Conservation (phyloP, 2,888 invertebrate genomes). For the Diloba caeruleocephala region DNA sequence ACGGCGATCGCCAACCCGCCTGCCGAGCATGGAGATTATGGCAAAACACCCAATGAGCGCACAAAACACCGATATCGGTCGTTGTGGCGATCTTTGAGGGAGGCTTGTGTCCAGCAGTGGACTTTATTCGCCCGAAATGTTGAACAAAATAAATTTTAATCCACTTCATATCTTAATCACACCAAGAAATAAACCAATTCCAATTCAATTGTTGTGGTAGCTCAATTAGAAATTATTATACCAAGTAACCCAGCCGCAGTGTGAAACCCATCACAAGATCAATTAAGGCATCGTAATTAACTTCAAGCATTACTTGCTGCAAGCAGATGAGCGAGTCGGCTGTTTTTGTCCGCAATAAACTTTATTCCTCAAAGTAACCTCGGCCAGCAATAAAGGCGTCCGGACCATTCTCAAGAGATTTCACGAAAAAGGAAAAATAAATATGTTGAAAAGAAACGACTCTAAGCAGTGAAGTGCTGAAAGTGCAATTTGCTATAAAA, state of each 20-base stretch:
- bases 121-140: too few species aligned
- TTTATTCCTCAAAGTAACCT: constrained; percentile 31
- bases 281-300: constrained; percentile 15
- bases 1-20: too few species aligned
- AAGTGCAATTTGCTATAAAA: constrained; percentile 27
- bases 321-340: constrained; percentile 5
- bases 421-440: constrained; percentile 21
- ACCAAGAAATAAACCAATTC: too few species aligned
- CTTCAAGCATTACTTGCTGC: neutral
- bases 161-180: too few species aligned
- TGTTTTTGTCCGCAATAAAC: constrained; percentile 25
- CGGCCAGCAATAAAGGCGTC: constrained; percentile 13
- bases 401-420: constrained; percentile 12
- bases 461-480: constrained; percentile 19
- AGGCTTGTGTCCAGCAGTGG: too few species aligned
- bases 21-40: too few species aligned
- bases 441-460: constrained; percentile 9
- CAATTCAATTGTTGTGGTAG: too few species aligned
- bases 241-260: neutral
- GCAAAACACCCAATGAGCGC: too few species aligned
- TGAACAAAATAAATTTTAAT: too few species aligned
- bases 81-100: too few species aligned
- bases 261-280: constrained; percentile 13
- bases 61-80: too few species aligned
- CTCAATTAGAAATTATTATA: neutral